phyloP scores from a whole-genome alignment of 1,140 invertebrate species.

The Brachystomella parvula region DNA sequence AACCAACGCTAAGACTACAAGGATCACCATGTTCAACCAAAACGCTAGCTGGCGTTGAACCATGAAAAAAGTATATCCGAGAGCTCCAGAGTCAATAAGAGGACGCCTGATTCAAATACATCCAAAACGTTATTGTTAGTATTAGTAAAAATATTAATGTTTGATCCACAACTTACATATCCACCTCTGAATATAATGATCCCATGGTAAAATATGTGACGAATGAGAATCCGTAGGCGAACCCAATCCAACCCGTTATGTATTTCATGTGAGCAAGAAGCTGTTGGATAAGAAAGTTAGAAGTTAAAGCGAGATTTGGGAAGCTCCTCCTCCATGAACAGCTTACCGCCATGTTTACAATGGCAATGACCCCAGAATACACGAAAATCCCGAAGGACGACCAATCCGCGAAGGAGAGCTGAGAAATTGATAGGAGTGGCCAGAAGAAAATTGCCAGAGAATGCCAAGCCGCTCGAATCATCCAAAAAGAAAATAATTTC shows the following conservation, averaged over 20 bases:
- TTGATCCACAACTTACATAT: slow-evolving; percentile 49
- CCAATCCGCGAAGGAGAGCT: slow-evolving; percentile 44
- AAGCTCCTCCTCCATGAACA: background rate
- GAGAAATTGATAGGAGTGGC: slow-evolving; percentile 41
- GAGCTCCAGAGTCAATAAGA: slow-evolving; percentile 43
- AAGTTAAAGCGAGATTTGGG: slow-evolving; percentile 19
- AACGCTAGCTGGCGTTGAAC: slow-evolving; percentile 52
- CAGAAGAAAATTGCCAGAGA: slow-evolving; percentile 49
- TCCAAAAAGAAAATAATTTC: slow-evolving; percentile 57
- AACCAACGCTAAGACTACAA: slow-evolving; percentile 51
- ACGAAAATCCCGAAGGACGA: slow-evolving; percentile 47
- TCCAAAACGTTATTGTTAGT: slow-evolving; percentile 17
- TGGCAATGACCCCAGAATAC: slow-evolving; percentile 45
- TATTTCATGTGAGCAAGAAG: slow-evolving; percentile 42
- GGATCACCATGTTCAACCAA: slow-evolving; percentile 53
- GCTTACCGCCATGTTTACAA: slow-evolving; percentile 50
- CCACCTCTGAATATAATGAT: slow-evolving; percentile 51
- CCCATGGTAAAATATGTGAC: slow-evolving; percentile 51
- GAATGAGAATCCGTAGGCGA: slow-evolving; percentile 52
- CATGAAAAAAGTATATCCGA: slow-evolving; percentile 54
- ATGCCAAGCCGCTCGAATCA: slow-evolving; percentile 51
- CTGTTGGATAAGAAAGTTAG: slow-evolving; percentile 41
- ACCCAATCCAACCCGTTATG: slow-evolving; percentile 50
- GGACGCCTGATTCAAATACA: slow-evolving; percentile 44
- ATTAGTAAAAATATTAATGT: slow-evolving; percentile 1